phyloP scores from a whole-genome alignment of 2,888 invertebrate species.

The Gerris lacustris region DNA sequence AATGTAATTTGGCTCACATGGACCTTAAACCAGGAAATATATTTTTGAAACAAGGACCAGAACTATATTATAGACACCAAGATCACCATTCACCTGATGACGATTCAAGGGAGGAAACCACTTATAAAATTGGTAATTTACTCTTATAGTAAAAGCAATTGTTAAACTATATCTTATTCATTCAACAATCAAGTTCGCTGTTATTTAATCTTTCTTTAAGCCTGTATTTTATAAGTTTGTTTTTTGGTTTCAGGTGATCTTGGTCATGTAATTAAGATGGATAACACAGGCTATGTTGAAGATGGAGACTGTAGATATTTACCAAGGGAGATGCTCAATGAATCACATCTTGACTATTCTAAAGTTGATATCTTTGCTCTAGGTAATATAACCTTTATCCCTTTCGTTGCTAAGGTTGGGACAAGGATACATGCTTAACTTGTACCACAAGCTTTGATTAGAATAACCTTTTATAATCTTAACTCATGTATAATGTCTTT shows the following conservation, averaged over 20 bases:
- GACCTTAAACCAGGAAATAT: slow-evolving; percentile 91
- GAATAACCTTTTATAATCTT: too few relatives aligned
- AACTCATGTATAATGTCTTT: too few relatives aligned
- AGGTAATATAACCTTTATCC: slow-evolving; percentile 41
- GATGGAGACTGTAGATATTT: slow-evolving; percentile 89
- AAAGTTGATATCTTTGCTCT: slow-evolving; percentile 88
- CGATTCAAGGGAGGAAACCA: slow-evolving; percentile 47
- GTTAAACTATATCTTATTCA: too few relatives aligned
- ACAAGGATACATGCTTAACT: too few relatives aligned
- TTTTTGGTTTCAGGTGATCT: slow-evolving; percentile 51
- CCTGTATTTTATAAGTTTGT: too few relatives aligned
- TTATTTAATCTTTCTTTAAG: too few relatives aligned
- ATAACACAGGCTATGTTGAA: slow-evolving; percentile 63
- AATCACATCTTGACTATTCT: slow-evolving; percentile 61
- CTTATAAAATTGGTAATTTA: slow-evolving; percentile 57
- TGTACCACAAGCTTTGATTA: too few relatives aligned
- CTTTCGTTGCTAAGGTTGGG: too few relatives aligned
- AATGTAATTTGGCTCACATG: slow-evolving; percentile 77
- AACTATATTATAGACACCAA: slow-evolving; percentile 42
- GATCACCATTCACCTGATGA: slow-evolving; percentile 50
- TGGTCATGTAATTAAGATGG: slow-evolving; percentile 81
- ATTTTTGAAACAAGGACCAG: slow-evolving; percentile 61
- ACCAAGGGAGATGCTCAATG: slow-evolving; percentile 73
- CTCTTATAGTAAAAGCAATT: too few relatives aligned
- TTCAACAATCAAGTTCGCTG: too few relatives aligned